Evolutionary conservation across 2,113 vertebrate genomes (phyloP).

Genomic region (Oryzias celebensis): DNA sequence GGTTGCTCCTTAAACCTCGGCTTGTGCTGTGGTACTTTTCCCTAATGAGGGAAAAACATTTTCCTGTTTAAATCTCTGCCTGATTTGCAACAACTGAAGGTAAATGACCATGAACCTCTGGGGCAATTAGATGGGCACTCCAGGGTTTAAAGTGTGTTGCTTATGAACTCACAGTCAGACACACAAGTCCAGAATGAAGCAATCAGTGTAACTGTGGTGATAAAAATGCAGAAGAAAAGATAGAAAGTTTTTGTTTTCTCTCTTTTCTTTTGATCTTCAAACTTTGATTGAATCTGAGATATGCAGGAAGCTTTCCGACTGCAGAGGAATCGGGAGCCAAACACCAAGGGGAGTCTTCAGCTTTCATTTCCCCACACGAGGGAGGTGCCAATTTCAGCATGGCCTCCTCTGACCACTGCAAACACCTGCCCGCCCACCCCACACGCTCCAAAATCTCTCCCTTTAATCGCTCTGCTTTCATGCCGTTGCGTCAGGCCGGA

Average conservation of each 20-base stretch:
- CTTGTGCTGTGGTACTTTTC: constrained; percentile 49
- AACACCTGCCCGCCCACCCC: constrained; percentile 32
- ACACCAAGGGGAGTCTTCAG: constrained; percentile 51
- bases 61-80: constrained; percentile 35
- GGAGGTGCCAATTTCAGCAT: constrained; percentile 60
- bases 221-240: constrained; percentile 4
- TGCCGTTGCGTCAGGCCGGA: constrained; percentile 71
- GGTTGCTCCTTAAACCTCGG: constrained; percentile 32
- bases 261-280: constrained; percentile 18
- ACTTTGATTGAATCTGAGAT: constrained; percentile 48
- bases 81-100: constrained; percentile 57
- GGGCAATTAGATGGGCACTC: constrained; percentile 65
- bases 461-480: constrained; percentile 71
- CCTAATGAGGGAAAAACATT: constrained; percentile 68
- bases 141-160: constrained; percentile 48
- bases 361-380: constrained; percentile 64
- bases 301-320: constrained; percentile 18
- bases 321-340: constrained; percentile 22
- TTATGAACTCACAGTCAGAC: constrained; percentile 28
- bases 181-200: not conserved
- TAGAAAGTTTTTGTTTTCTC: constrained; percentile 11
- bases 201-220: constrained; percentile 25
- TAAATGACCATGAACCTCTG: constrained; percentile 63
- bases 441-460: constrained; percentile 48
- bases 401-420: constrained; percentile 67